Evolutionary conservation across 2,797 vertebrate genomes (phyloP).

Genomic region (Sebastes itinus): DNA sequence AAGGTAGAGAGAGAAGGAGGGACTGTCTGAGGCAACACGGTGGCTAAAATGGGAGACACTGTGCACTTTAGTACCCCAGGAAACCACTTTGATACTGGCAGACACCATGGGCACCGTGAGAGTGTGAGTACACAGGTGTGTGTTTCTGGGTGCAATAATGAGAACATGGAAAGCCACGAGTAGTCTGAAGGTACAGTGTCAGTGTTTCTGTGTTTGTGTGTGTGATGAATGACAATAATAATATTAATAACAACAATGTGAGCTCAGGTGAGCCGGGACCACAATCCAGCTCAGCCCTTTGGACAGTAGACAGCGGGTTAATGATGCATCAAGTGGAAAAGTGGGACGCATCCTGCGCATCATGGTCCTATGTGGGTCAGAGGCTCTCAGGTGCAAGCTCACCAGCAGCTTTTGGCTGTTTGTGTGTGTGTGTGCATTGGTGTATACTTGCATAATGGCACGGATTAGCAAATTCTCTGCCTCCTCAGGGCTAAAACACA

Average conservation of each 20-base stretch:
- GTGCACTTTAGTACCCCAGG: constrained; percentile 53
- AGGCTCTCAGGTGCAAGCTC: constrained; percentile 47
- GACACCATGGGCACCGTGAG: background rate
- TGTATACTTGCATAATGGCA: background rate
- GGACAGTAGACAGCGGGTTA: constrained; percentile 38
- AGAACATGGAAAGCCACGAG: background rate
- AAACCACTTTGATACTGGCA: constrained; percentile 56
- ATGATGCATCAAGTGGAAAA: constrained; percentile 54
- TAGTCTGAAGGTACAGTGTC: background rate
- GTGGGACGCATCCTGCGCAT: constrained; percentile 38
- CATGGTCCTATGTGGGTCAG: constrained; percentile 60
- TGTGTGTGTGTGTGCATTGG: background rate
- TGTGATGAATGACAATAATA: background rate
- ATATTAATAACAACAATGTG: background rate
- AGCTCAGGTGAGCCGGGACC: constrained; percentile 40
- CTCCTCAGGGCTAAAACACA: no score
- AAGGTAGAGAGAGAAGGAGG: constrained; percentile 21
- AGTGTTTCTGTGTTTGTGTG: background rate
- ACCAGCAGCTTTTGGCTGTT: constrained; percentile 15
- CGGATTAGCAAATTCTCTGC: background rate
- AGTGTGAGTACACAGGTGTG: constrained; percentile 9
- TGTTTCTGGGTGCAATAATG: constrained; percentile 11
- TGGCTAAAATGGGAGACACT: constrained; percentile 62
- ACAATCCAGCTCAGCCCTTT: background rate
- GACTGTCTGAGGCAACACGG: constrained; percentile 44